These are phyloP conservation scores for Podocnemis expansa DNA, from an alignment of 2,113 vertebrate species.

Conservation along the genomic window DNA sequence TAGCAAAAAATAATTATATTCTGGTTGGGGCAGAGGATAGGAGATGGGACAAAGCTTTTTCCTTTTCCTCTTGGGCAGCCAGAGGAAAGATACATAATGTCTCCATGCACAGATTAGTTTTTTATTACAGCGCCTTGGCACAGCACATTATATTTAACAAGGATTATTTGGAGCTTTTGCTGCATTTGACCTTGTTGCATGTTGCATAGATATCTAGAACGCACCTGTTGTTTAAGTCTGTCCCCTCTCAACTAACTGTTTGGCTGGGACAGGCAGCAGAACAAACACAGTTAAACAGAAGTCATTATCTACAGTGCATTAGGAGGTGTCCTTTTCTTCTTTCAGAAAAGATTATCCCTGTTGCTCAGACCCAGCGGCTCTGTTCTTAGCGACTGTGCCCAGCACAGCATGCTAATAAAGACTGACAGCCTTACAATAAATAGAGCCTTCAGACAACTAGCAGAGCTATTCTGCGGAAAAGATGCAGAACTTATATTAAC, in stretches of 20 bases:
- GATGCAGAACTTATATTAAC: not conserved
- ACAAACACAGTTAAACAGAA: slow-evolving; percentile 23
- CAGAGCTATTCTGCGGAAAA: fast-evolving
- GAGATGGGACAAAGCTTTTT: not conserved
- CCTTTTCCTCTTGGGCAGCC: not conserved
- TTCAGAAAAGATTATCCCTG: fast-evolving
- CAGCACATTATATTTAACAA: not conserved
- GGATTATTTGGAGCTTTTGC: slow-evolving; percentile 12
- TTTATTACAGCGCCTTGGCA: slow-evolving; percentile 28
- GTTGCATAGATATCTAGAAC: slow-evolving; percentile 1
- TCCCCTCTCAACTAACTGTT: slow-evolving; percentile 2
- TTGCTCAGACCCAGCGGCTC: not conserved
- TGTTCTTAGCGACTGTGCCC: not conserved
- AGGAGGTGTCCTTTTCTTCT: not conserved
- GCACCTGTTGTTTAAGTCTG: slow-evolving; percentile 36
- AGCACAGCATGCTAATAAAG: not conserved
- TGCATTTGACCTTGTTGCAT: slow-evolving; percentile 16
- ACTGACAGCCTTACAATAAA: not conserved
- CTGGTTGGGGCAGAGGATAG: not conserved
- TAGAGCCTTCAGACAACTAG: not conserved
- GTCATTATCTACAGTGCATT: not conserved
- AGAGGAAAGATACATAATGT: not conserved
- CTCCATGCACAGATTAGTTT: not conserved
- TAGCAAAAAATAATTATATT: not conserved
- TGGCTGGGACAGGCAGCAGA: not conserved